Evolutionary conservation across 2,888 invertebrate genomes (phyloP).

Genomic region (Polyommatus icarus): DNA sequence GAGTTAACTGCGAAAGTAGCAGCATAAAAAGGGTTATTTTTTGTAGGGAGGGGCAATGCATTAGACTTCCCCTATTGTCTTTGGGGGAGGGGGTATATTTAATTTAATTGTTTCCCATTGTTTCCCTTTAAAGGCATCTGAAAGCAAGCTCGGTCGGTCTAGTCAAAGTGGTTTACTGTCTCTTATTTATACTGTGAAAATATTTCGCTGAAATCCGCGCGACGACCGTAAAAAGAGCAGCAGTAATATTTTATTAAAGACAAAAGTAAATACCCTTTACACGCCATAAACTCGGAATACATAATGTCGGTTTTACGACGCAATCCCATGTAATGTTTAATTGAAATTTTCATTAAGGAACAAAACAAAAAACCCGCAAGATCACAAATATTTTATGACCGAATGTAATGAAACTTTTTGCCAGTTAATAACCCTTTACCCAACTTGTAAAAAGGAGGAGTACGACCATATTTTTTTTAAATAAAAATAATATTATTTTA

Average conservation of each 20-base stretch:
- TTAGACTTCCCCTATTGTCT: too few relatives aligned
- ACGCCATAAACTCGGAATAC: slow-evolving; percentile 16
- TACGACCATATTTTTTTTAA: too few relatives aligned
- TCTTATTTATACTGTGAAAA: background rate
- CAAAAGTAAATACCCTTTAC: slow-evolving; percentile 20
- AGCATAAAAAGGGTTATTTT: too few relatives aligned
- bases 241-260: background rate
- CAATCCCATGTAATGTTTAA: background rate
- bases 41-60: too few relatives aligned
- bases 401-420: background rate
- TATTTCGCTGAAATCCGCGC: background rate
- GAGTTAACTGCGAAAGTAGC: too few relatives aligned
- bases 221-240: background rate
- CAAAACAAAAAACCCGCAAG: background rate
- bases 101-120: too few relatives aligned
- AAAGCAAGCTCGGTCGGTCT: too few relatives aligned
- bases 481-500: too few relatives aligned
- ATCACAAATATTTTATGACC: background rate
- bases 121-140: too few relatives aligned
- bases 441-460: background rate
- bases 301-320: slow-evolving; percentile 16
- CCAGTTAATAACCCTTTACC: background rate
- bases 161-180: background rate
- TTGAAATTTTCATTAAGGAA: background rate
- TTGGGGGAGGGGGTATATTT: too few relatives aligned